phyloP scores from a whole-genome alignment of 1,140 invertebrate species.

The Oedothorax gibbosus region DNA sequence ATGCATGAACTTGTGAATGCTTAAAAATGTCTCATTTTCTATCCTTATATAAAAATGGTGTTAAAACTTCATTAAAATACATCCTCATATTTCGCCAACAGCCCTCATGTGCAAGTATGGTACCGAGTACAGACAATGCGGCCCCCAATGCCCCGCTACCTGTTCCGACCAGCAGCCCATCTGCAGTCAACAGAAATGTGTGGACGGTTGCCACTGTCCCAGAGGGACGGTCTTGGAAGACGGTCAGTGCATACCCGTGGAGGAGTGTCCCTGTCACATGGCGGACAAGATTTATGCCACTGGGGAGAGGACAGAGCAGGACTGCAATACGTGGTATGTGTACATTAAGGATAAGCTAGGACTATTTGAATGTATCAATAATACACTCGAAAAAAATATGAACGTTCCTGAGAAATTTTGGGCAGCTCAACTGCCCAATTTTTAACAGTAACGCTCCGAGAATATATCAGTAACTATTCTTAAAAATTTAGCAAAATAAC shows the following conservation, averaged over 20 bases:
- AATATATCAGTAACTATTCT: no score
- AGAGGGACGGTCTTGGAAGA: slow-evolving; percentile 77
- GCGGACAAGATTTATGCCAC: slow-evolving; percentile 62
- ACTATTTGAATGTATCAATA: no score
- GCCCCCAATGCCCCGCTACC: slow-evolving; percentile 48
- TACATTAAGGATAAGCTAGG: neutral
- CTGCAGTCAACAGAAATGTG: slow-evolving; percentile 71
- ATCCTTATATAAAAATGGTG: no score
- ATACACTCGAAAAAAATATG: no score
- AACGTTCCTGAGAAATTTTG: no score
- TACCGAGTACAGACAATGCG: slow-evolving; percentile 53
- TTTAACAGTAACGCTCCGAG: no score
- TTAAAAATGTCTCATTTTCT: no score
- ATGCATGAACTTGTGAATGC: no score
- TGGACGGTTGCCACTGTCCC: slow-evolving; percentile 90
- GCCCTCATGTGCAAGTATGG: slow-evolving; percentile 43
- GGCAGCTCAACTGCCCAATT: no score
- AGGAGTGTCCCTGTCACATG: slow-evolving; percentile 67
- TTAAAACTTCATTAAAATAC: no score
- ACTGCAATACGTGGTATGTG: slow-evolving; percentile 68
- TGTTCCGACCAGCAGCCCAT: slow-evolving; percentile 48
- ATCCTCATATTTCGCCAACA: slow-evolving; percentile 13
- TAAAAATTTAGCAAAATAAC: no score
- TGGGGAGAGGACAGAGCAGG: slow-evolving; percentile 65
- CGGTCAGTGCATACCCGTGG: slow-evolving; percentile 65